A percentile compares a stretch with the other conserved stretches of the same genome.
Evolutionary conservation across 2,888 invertebrate species (phyloP).

Genomic region (Parnassius apollo): DNA sequence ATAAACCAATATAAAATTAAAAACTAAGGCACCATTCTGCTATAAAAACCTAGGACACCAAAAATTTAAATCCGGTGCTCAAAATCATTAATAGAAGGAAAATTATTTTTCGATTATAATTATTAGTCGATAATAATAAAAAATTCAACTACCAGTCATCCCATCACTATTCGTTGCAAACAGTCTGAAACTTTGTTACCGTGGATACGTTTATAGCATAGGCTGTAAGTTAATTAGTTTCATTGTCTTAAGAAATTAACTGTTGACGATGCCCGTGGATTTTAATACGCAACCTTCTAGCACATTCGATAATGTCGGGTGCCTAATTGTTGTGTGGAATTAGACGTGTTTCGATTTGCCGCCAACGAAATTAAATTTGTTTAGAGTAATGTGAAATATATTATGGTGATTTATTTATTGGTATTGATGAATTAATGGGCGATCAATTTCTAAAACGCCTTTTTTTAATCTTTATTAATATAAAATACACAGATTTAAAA

Average conservation of each 20-base stretch:
- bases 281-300: neutral
- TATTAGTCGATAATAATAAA: neutral
- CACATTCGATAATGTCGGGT: neutral
- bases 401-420: neutral
- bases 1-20: no score
- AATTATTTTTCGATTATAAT: neutral
- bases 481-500: no score
- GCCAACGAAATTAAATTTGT: constrained; percentile 2
- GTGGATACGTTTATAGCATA: constrained; percentile 2
- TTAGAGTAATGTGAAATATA: neutral
- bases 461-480: no score
- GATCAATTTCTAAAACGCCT: neutral
- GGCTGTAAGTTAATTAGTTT: constrained; percentile 31
- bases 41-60: no score
- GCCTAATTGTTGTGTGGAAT: constrained; percentile 3
- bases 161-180: constrained; percentile 1
- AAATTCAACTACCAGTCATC: neutral
- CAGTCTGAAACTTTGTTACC: constrained; percentile 1
- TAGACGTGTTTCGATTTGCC: neutral
- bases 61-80: no score
- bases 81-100: no score
- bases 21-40: no score
- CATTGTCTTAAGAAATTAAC: constrained; percentile 18
- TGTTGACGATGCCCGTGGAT: constrained; percentile 19
- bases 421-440: neutral